phyloP scores from a whole-genome alignment of 2,113 vertebrate genomes.

The Donacobius atricapilla region DNA sequence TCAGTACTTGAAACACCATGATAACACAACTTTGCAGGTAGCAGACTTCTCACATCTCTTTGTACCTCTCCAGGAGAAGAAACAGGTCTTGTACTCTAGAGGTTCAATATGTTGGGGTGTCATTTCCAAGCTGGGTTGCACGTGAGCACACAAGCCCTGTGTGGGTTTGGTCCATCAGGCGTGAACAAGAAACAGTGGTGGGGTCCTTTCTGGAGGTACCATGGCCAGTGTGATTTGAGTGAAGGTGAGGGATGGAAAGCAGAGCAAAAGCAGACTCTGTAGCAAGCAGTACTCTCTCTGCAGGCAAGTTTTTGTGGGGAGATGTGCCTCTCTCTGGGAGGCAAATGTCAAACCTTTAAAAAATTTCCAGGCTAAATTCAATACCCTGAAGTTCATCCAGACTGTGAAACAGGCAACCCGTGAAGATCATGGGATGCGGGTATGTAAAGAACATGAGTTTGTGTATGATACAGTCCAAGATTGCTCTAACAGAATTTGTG shows the following conservation, averaged over 20 bases:
- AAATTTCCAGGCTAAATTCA: not conserved
- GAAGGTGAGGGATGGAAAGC: not conserved
- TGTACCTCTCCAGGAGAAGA: not conserved
- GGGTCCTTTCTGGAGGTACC: not conserved
- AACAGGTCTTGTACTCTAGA: not conserved
- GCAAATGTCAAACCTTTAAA: not conserved
- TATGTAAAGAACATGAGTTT: not conserved
- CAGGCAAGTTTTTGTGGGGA: not conserved
- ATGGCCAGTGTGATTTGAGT: not conserved
- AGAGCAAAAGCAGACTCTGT: not conserved
- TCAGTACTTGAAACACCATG: not conserved
- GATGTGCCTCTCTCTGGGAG: not conserved
- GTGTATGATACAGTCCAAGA: not conserved
- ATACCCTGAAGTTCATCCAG: not conserved
- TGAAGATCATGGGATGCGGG: not conserved
- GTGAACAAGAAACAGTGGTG: not conserved
- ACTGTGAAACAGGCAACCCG: rapidly evolving
- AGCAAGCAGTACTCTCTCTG: not conserved
- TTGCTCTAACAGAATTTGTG: not conserved
- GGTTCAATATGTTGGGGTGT: not conserved
- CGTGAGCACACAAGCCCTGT: rapidly evolving
- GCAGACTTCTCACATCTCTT: not conserved
- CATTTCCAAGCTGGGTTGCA: not conserved
- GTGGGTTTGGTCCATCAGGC: not conserved
- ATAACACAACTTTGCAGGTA: not conserved